Evolutionary conservation across 2,113 vertebrate genomes (phyloP), one percentile per base, ranked within the genome.

Genomic region (Pomatostomus ruficeps): DNA sequence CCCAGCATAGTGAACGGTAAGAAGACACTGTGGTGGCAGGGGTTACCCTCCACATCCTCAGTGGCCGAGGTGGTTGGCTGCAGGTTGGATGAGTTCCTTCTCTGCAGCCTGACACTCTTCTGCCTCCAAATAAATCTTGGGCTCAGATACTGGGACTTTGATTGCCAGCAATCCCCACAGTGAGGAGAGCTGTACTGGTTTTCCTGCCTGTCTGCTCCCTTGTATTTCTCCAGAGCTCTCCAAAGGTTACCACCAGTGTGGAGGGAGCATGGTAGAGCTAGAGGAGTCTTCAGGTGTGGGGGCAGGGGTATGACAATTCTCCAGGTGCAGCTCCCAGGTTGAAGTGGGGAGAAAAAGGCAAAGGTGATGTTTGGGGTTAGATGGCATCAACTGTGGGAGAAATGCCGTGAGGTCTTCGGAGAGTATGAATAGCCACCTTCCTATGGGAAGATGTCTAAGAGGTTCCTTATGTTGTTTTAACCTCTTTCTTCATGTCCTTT

Each of bases 1-100:
- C 68, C 93, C 11, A 5, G 80, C 77, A 87, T 98, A 9, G 71
- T 97, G 68, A 98, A 98, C 0, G 98, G 98, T 98, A 96, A 98
- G 98, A 61, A 57, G 45, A 25, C 67, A 21, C 25, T 12, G 29
- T 14, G 54, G 29, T 38, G 31, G 7, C 67, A n/a, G 59, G 76
- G 62, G 10, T 57, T 63, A 46, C 14, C 12, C 11, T 68, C 36
- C 17, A 7, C 12, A 11, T 51, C 62, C 17, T 14, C 59, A 22
- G 49, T 2, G 2, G 31, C 45, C 0, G 0, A 46, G 31, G 57
- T 71, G 28, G 11, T 87, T 1, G 1, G 49, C 70, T 59, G 29
- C 67, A 72, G 54, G 29, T 40, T n/a, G 20, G 42, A 58, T 68
- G 40, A 71, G n/a, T 71, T 80, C 25, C 42, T 75, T 67, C 42